These are phyloP conservation scores for Sarcoramphus papa DNA, from an alignment of 2,797 vertebrate species.

Conservation along the genomic window DNA sequence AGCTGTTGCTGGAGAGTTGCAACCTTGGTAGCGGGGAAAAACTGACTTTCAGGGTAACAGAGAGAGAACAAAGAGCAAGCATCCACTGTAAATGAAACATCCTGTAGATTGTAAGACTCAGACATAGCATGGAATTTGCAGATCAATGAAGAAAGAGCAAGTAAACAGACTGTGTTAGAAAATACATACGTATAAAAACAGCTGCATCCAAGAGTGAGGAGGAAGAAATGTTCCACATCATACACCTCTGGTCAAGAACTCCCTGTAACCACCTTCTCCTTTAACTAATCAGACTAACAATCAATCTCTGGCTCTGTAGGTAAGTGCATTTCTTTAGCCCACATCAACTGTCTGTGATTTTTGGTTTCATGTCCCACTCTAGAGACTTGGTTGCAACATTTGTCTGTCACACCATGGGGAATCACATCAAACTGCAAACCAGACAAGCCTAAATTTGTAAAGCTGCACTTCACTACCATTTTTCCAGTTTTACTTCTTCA, in stretches of 20 bases:
- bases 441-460: neutral
- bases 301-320: neutral
- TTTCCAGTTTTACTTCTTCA: neutral
- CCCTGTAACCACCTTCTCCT: neutral
- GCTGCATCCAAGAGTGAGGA: neutral
- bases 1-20: neutral
- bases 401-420: accelerated
- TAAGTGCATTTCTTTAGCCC: neutral
- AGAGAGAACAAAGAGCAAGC: neutral
- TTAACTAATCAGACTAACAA: neutral
- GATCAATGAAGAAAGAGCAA: neutral
- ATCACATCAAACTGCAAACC: neutral
- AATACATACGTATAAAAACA: neutral
- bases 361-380: neutral
- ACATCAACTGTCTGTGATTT: neutral
- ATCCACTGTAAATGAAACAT: neutral
- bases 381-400: neutral
- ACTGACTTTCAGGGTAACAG: neutral
- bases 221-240: neutral
- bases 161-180: neutral
- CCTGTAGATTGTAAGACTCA: neutral
- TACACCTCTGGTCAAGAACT: neutral
- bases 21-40: neutral
- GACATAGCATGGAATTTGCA: neutral
- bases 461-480: neutral